phyloP scores from a whole-genome alignment of 2,888 invertebrate genomes.

The Thysanoteuthis rhombus region DNA sequence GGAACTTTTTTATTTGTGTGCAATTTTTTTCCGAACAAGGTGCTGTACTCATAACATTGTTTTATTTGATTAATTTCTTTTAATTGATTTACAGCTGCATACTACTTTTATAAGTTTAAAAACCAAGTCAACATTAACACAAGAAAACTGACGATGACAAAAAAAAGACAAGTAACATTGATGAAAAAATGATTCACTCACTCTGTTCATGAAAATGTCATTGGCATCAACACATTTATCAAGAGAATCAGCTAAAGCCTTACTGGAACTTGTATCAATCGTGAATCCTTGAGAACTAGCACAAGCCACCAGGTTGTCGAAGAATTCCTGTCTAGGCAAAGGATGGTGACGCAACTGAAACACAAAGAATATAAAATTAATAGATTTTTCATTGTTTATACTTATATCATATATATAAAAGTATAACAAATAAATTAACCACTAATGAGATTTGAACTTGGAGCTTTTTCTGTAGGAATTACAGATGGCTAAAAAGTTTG shows the following conservation, averaged over 20 bases:
- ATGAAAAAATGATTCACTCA: slow-evolving; percentile 35
- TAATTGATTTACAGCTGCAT: too few species aligned
- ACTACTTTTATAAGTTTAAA: too few species aligned
- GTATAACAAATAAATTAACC: not conserved
- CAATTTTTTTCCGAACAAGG: too few species aligned
- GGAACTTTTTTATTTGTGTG: too few species aligned
- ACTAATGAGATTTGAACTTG: not conserved
- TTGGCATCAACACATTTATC: slow-evolving; percentile 59
- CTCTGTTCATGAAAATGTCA: slow-evolving; percentile 64
- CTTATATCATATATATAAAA: not conserved
- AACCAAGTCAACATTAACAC: too few species aligned
- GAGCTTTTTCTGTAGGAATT: not conserved
- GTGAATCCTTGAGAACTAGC: slow-evolving; percentile 60
- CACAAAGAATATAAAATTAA: not conserved
- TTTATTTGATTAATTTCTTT: too few species aligned
- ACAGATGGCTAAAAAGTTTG: not conserved
- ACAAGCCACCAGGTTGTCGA: slow-evolving; percentile 59
- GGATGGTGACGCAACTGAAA: slow-evolving; percentile 64
- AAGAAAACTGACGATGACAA: not conserved
- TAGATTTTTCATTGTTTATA: not conserved
- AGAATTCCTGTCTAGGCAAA: slow-evolving; percentile 63
- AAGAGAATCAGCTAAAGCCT: slow-evolving; percentile 62
- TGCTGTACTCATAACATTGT: too few species aligned
- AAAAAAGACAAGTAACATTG: not conserved
- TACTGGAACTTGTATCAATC: slow-evolving; percentile 60